These are phyloP conservation scores for Drosophila chauvacae DNA, from an alignment of 1,140 invertebrate species.

Conservation along the genomic window DNA sequence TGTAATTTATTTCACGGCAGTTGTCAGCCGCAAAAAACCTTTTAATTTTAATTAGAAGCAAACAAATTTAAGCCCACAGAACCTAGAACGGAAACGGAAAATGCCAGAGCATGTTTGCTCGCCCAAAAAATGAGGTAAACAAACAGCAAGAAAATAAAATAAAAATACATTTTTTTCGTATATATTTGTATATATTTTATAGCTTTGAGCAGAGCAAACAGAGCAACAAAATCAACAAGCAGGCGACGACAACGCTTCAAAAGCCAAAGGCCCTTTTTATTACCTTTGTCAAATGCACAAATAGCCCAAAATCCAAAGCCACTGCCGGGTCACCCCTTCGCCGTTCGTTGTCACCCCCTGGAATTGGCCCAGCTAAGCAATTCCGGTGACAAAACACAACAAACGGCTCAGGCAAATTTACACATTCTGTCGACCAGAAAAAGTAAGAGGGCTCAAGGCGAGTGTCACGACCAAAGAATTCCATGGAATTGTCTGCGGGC, in stretches of 20 bases:
- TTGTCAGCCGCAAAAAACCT: conserved; percentile 39
- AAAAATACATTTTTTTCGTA: conserved; percentile 40
- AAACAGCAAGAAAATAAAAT: conserved; percentile 34
- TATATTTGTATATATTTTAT: conserved; percentile 42
- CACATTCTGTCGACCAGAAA: conserved; percentile 63
- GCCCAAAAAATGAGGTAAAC: conserved; percentile 43
- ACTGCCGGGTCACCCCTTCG: conserved; percentile 29
- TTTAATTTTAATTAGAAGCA: conserved; percentile 59
- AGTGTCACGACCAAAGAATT: conserved; percentile 10
- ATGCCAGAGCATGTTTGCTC: conserved; percentile 42
- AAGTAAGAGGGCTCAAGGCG: conserved; percentile 16
- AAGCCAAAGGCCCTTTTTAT: conserved; percentile 78
- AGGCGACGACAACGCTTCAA: conserved; percentile 55
- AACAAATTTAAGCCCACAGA: conserved; percentile 34
- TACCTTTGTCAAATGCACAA: conserved; percentile 82
- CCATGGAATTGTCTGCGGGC: background rate
- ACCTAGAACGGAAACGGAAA: conserved; percentile 39
- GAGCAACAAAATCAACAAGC: conserved; percentile 67
- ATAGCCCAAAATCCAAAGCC: conserved; percentile 72
- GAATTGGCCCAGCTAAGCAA: conserved; percentile 43
- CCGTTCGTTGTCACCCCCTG: background rate
- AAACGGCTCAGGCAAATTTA: conserved; percentile 74
- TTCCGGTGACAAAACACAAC: conserved; percentile 58
- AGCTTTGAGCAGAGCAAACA: conserved; percentile 46
- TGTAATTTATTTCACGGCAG: conserved; percentile 34